phyloP scores from a whole-genome alignment of 2,888 invertebrate species.

The Diloba caeruleocephala region DNA sequence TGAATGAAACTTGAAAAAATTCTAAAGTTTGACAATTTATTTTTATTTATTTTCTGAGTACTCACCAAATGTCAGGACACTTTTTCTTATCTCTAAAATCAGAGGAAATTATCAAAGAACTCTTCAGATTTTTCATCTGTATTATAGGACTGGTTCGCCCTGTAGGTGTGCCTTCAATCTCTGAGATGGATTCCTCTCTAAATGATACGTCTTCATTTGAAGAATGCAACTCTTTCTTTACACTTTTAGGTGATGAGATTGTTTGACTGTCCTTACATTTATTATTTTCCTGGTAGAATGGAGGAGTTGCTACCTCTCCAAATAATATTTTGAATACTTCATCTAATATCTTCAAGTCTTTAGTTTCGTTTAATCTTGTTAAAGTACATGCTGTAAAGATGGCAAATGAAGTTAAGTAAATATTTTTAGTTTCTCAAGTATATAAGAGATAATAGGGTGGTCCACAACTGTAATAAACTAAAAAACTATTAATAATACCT shows the following conservation, averaged over 20 bases:
- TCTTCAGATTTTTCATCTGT: slow-evolving; percentile 64
- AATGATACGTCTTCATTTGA: slow-evolving; percentile 54
- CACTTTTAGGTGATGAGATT: slow-evolving; percentile 20
- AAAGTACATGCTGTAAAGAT: slow-evolving; percentile 65
- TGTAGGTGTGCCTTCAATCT: slow-evolving; percentile 78
- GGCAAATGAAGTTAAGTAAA: too few relatives aligned
- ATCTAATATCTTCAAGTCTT: slow-evolving; percentile 68
- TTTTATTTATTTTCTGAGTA: neutral
- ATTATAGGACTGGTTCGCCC: slow-evolving; percentile 81
- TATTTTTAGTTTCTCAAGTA: too few relatives aligned
- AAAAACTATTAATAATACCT: too few relatives aligned
- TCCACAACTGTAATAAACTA: too few relatives aligned
- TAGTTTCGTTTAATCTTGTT: slow-evolving; percentile 73
- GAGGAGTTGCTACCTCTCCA: slow-evolving; percentile 51
- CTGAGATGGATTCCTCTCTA: slow-evolving; percentile 71
- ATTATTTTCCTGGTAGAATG: slow-evolving; percentile 6
- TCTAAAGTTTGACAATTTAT: neutral
- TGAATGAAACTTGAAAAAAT: too few relatives aligned
- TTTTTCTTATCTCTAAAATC: slow-evolving; percentile 78
- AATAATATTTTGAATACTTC: slow-evolving; percentile 74
- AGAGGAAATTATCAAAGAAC: slow-evolving; percentile 40
- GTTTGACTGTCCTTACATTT: slow-evolving; percentile 25
- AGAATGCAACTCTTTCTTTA: slow-evolving; percentile 40
- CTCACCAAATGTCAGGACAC: slow-evolving; percentile 75
- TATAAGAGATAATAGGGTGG: too few relatives aligned